phyloP scores from a whole-genome alignment of 2,888 invertebrate species.

The Agrochola litura region DNA sequence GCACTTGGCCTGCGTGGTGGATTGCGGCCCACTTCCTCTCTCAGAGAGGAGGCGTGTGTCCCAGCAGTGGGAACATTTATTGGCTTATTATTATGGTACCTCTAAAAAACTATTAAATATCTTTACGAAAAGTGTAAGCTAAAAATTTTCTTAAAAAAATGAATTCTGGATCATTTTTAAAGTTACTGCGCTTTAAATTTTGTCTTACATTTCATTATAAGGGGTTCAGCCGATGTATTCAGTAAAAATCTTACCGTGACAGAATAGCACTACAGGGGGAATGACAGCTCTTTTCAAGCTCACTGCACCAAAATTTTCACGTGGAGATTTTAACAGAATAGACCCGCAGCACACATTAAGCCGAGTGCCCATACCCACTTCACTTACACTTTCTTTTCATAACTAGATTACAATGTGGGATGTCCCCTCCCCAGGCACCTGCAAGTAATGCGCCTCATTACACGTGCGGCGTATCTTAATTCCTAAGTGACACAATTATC shows the following conservation, averaged over 20 bases:
- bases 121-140: background rate
- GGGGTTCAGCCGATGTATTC: background rate
- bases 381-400: constrained; percentile 21
- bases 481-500: constrained; percentile 62
- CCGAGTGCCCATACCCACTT: background rate
- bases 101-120: background rate
- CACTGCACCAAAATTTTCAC: no score
- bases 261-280: no score
- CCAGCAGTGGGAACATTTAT: no score
- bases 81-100: background rate
- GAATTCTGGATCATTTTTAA: background rate
- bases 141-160: background rate
- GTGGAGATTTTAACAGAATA: no score
- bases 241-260: no score
- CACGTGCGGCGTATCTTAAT: constrained; percentile 55
- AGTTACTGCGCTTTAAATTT: background rate
- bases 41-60: no score
- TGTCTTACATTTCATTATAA: background rate
- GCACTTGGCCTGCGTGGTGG: no score
- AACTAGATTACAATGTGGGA: constrained; percentile 36
- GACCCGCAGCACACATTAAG: background rate
- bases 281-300: no score
- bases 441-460: constrained; percentile 52
- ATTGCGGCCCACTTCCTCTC: no score
- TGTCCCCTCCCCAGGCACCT: constrained; percentile 24